Base-by-base conservation (phyloP, 2,888 invertebrate genomes). In the Neoitamus cyanurus region DNA sequence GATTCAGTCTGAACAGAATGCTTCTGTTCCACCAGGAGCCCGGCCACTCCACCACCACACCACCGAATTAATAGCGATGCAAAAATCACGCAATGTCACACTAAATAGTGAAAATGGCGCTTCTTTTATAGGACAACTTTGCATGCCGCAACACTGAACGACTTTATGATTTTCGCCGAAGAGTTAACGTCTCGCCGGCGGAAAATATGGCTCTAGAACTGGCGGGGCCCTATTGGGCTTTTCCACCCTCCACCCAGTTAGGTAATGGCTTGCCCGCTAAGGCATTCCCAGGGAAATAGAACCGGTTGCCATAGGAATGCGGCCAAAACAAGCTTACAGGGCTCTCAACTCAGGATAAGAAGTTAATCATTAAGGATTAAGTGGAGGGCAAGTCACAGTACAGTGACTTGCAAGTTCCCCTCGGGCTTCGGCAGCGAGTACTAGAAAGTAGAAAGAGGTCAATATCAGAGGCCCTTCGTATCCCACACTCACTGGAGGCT, bases 61-160 rank as follows among this genome's bases (percentile, higher is more conserved):
- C 9, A 42, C 28, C 0, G n/a, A 77, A 78, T 77, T 78, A 70
- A 15, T 46, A 78, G 11, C 46, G 37, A 42, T 69, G 42, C 48
- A 72, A 73, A 72, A 82, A 84, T 73, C 84, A 84, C 84, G 84
- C 84, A 84, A 84, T 82, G 82, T 84, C 84, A 78, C 84, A 84
- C 84, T 30, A 46, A 25, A 78, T 31, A 69, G 6, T 31, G 42
- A 48, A 58, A 42, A 30, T 68, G 28, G 25, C 9, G n/a, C 31
- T 84, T 25, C 15, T 58, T 68, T 36, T 15, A n/a, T 13, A 70
- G 13, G 70, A 70, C 31, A 58, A 46, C 30, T 78, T 77, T 84
- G 84, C 68, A 84, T 78, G 70, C 31, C 77, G 5, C 34, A 73
- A 83, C 58, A 75, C 36, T 25, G 30, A 31, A 58, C 46, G 15